Evolutionary conservation across 2,888 invertebrate species (phyloP).

Genomic region (Tuberolachnus salignus): DNA sequence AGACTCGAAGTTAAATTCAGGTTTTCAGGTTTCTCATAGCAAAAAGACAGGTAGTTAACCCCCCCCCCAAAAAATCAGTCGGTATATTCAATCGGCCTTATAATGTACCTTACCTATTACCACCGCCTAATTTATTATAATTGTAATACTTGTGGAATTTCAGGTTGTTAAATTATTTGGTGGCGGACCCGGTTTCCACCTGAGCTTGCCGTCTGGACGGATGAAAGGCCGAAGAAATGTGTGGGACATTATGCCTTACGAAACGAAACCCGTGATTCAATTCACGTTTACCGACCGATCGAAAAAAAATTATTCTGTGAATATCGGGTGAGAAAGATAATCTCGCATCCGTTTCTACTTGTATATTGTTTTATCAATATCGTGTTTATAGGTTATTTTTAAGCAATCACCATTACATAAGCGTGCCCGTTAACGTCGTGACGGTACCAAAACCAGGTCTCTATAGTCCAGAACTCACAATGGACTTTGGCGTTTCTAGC

Average conservation of each 20-base stretch:
- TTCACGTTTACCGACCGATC: slow-evolving; percentile 45
- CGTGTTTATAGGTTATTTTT: slow-evolving; percentile 34
- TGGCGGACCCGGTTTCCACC: slow-evolving; percentile 40
- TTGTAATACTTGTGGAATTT: neutral
- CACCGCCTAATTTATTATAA: too few species aligned
- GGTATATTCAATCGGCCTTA: too few species aligned
- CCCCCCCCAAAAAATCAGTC: too few species aligned
- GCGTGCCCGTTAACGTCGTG: slow-evolving; percentile 46
- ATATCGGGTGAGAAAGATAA: slow-evolving; percentile 37
- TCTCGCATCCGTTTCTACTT: neutral
- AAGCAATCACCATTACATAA: slow-evolving; percentile 49
- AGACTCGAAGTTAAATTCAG: too few species aligned
- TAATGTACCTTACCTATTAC: too few species aligned
- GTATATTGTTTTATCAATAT: neutral
- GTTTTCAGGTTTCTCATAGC: too few species aligned
- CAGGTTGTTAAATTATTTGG: slow-evolving; percentile 52
- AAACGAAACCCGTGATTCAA: slow-evolving; percentile 45
- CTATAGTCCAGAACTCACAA: slow-evolving; percentile 48
- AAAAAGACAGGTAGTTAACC: too few species aligned
- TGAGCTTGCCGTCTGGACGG: slow-evolving; percentile 42
- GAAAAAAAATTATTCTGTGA: slow-evolving; percentile 42
- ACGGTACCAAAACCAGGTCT: slow-evolving; percentile 50
- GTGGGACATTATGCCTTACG: slow-evolving; percentile 55
- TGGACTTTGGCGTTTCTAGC: slow-evolving; percentile 51
- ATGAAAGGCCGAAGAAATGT: slow-evolving; percentile 54